Evolutionary conservation across 2,888 invertebrate species (phyloP).

Genomic region (Amiota minor): DNA sequence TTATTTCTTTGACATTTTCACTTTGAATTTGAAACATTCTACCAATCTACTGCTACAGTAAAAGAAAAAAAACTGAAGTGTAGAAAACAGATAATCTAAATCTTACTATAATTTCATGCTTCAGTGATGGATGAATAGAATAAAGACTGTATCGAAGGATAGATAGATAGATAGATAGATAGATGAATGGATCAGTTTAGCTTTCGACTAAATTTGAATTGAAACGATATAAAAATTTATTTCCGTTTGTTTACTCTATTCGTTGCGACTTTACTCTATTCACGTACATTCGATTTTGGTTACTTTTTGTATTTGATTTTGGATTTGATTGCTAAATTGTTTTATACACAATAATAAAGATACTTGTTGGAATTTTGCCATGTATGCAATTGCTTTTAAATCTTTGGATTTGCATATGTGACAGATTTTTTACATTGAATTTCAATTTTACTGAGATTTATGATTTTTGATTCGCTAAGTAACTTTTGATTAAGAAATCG

Average conservation of each 20-base stretch:
- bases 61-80: not conserved
- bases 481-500: too few relatives aligned
- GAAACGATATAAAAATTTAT: not conserved
- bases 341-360: not conserved
- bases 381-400: slow-evolving; percentile 4
- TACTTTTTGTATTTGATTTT: slow-evolving; percentile 5
- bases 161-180: too few relatives aligned
- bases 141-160: too few relatives aligned
- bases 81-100: not conserved
- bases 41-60: too few relatives aligned
- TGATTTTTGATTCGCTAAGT: too few relatives aligned
- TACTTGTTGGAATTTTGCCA: too few relatives aligned
- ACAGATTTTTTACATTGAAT: too few relatives aligned
- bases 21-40: too few relatives aligned
- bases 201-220: slow-evolving; percentile 18
- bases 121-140: not conserved
- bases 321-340: slow-evolving; percentile 10
- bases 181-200: not conserved
- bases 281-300: not conserved
- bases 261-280: not conserved
- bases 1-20: not conserved
- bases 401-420: too few relatives aligned
- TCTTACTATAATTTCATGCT: slow-evolving; percentile 21
- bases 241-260: not conserved
- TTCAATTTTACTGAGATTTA: too few relatives aligned